Evolutionary conservation across 2,888 invertebrate genomes (phyloP).

Genomic region (Phyto melanocephala): DNA sequence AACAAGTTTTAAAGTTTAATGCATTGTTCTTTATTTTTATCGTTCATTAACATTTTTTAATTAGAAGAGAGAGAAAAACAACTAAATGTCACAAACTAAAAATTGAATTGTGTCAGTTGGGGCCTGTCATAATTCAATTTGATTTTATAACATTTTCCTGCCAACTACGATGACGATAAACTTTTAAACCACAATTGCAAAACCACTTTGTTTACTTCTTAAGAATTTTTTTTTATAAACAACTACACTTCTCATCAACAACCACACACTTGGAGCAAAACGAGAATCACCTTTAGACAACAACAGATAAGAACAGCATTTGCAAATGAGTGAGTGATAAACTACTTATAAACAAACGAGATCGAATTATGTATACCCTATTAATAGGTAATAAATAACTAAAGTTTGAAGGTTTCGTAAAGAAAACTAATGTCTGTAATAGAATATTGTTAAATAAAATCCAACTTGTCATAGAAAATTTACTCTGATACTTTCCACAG

Average conservation of each 20-base stretch:
- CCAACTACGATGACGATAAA: slow-evolving; percentile 44
- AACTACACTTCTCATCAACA: slow-evolving; percentile 35
- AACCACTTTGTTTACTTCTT: slow-evolving; percentile 62
- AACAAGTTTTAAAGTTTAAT: too few relatives aligned
- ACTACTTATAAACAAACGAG: too few relatives aligned
- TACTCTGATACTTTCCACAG: too few relatives aligned
- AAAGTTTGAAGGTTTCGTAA: too few relatives aligned
- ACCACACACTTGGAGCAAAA: slow-evolving; percentile 53
- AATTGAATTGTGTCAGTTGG: slow-evolving; percentile 42
- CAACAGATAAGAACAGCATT: slow-evolving; percentile 52
- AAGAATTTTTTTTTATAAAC: background rate
- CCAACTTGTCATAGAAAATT: too few relatives aligned
- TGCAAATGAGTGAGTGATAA: background rate
- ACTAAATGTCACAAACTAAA: background rate
- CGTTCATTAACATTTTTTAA: too few relatives aligned
- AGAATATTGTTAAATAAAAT: too few relatives aligned
- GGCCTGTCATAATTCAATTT: slow-evolving; percentile 44
- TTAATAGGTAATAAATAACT: too few relatives aligned
- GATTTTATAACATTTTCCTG: slow-evolving; percentile 10
- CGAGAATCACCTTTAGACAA: slow-evolving; percentile 52
- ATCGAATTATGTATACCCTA: too few relatives aligned
- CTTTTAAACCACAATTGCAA: slow-evolving; percentile 59
- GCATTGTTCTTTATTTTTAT: too few relatives aligned
- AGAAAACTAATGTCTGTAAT: too few relatives aligned
- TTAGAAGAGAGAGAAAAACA: background rate